Evolutionary conservation across 2,113 vertebrate genomes (phyloP), one percentile per base, ranked within the genome.

Genomic region (Ceuthmochares aereus): DNA sequence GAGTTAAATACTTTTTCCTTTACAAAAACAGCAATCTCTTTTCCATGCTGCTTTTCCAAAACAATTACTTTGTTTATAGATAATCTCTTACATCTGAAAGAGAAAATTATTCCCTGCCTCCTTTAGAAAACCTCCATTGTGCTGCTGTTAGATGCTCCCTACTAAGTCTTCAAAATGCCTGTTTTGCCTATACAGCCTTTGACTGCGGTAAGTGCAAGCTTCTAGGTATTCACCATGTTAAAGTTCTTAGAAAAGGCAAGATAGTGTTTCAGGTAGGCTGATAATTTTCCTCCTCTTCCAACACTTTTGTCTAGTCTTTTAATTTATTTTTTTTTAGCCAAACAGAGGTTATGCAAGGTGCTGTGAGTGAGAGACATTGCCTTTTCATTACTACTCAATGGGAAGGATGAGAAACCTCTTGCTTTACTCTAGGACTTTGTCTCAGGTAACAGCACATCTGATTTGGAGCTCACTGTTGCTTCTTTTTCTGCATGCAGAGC

Each of bases 51-150:
- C 8, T 89, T 94, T 83, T 83, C 42, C 43, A 52, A 74, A 79
- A 13, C 5, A 64, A 0, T 5, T 27, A n/a, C 29, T 62, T 73
- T 52, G 6, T 30, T 82, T 0, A 0, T 29, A 26, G 66, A 66
- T 7, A 34, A n/a, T 67, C 5, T 58, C 6, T 72, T 87, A 16
- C 52, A 23, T 25, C 12, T 42, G 29, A 60, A 84, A 59, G 27
- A 64, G 27, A 74, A 75, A 42, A 20, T 63, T 1, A 18, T 68
- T 76, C 13, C 30, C 3, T 18, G 1, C 16, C 3, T 37, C 20
- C 7, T 60, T 30, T 42, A 67, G n/a, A n/a, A 87, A 75, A 26
- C 2, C 7, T 47, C 15, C 6, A 0, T 4, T 49, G 19, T 30
- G 34, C n/a, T 78, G 16, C 18, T 56, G 5, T 79, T 47, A 25